Percentiles rank a stretch among this genome's conserved stretches.
Conservation (phyloP, 2,113 vertebrate genomes). For the Apaloderma vittatum region DNA sequence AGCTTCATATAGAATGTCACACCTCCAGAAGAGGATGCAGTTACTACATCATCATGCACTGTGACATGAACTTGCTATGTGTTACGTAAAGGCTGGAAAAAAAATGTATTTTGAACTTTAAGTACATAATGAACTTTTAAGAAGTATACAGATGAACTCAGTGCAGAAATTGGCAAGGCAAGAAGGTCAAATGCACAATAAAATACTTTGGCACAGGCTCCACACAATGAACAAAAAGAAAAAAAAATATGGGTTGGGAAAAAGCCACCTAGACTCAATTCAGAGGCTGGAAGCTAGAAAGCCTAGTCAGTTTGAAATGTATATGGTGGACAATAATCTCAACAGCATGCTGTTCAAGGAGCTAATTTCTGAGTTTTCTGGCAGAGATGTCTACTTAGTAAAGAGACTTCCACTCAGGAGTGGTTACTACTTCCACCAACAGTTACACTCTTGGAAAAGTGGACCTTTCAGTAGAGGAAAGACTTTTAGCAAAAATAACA, state of each 20-base stretch:
- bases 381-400: neutral
- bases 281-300: neutral
- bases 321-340: neutral
- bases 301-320: neutral
- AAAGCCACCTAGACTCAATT: neutral
- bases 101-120: neutral
- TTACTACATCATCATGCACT: neutral
- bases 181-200: neutral
- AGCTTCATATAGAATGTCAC: neutral
- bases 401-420: neutral
- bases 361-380: neutral
- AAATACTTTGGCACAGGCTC: neutral
- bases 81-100: neutral
- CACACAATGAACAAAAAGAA: neutral
- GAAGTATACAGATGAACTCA: neutral
- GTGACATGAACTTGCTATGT: neutral
- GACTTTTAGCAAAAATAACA: neutral
- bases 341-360: neutral
- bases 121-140: neutral
- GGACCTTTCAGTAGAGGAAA: neutral
- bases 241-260: neutral
- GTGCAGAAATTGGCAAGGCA: neutral
- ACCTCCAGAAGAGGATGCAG: neutral
- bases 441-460: neutral
- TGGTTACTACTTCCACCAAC: neutral